Percentiles rank a stretch among this genome's conserved stretches.
Conservation (phyloP, 2,797 vertebrate species). For the Bryconaethiops microstoma region DNA sequence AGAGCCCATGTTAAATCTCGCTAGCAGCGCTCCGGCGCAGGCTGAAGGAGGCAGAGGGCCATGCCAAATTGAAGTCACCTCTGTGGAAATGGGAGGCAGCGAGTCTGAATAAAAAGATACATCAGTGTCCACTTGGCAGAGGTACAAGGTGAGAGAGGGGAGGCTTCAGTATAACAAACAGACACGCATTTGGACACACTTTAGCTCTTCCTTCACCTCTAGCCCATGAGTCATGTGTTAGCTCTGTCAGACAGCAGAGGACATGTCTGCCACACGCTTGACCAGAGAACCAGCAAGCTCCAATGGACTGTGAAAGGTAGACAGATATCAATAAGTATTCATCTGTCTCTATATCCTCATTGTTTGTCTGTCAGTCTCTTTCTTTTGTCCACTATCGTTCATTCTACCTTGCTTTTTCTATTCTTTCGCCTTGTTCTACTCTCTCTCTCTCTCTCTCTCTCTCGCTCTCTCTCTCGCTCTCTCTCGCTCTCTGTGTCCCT, state of each 20-base stretch:
- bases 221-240: slow-evolving; percentile 12
- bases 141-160: slow-evolving; percentile 20
- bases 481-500: slow-evolving; percentile 6
- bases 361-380: neutral
- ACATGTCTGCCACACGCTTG: slow-evolving; percentile 17
- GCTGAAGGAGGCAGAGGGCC: slow-evolving; percentile 4
- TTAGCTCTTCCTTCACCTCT: slow-evolving; percentile 5
- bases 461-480: neutral
- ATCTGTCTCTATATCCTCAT: neutral
- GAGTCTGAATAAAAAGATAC: slow-evolving; percentile 21
- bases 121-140: slow-evolving; percentile 37
- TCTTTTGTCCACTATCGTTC: neutral
- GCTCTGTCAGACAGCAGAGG: slow-evolving; percentile 45
- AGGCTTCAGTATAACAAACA: slow-evolving; percentile 25
- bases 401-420: neutral
- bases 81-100: slow-evolving; percentile 16
- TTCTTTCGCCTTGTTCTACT: neutral
- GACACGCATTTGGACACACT: slow-evolving; percentile 2
- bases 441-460: neutral
- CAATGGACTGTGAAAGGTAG: slow-evolving; percentile 72
- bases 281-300: slow-evolving; percentile 32
- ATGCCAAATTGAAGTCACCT: slow-evolving; percentile 18
- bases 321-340: slow-evolving; percentile 42
- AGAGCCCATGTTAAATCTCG: slow-evolving; percentile 1
- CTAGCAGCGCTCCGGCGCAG: neutral